Evolutionary conservation across 2,113 vertebrate genomes (phyloP), one percentile per base, ranked within the genome.

Genomic region (Salvelinus namaycush): DNA sequence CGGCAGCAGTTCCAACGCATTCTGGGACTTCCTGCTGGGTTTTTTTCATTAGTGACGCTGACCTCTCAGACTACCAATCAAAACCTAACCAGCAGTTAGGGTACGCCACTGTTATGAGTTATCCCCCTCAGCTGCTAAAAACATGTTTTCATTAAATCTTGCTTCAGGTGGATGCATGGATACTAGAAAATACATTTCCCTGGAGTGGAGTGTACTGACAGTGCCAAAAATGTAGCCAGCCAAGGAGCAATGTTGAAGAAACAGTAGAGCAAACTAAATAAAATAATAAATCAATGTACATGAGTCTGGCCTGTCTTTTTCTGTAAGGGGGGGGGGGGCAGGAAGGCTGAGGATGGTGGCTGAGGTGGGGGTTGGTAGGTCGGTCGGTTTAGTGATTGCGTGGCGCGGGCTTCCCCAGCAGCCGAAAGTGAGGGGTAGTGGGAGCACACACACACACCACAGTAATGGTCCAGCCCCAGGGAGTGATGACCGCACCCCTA

Each of bases 401-500:
- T 22, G 34, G 68, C 8, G 8, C 0, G 9, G 68, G 8, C 27
- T 34, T 68, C 62, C 67, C 12, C 14, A 29, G 14, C 14, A 31
- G 29, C 13, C 1, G 29, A 18, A 13, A 12, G 13, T 9, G 65
- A 67, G 14, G 5, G 4, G 39, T 9, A 44, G 39, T 44, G 9
- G 65, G 65, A 29, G n/a, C 24, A 44, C 8, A 39, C 7, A 39
- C 39, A 44, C 39, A 44, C 39, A 44, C 39, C 39, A 12, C 13
- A 70, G 84, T 91, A 90, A 91, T 90, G 82, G 86, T 82, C 82
- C 77, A 74, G 81, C 88, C 88, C 88, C 79, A 75, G 81, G 84
- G 90, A 92, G 87, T 80, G 82, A 90, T 94, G 93, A 94, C 89
- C 89, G 93, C 92, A 94, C 88, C 85, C 74, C 13, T 73, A 22